A percentile compares a stretch with the other conserved stretches of the same genome.
Conservation (phyloP, 2,888 invertebrate genomes). For the Lamellibrachia satsuma region DNA sequence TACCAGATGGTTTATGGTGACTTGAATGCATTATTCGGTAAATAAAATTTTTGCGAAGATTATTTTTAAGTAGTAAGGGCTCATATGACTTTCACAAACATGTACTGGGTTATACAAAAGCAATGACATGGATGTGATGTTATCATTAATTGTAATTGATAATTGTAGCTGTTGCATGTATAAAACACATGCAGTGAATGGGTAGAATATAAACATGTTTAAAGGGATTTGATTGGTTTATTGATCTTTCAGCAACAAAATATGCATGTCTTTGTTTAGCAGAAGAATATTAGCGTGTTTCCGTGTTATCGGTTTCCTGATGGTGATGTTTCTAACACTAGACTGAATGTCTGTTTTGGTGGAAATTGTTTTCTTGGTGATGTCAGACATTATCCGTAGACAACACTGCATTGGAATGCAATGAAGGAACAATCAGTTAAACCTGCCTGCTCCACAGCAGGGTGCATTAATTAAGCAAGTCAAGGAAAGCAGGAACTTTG, state of each 20-base stretch:
- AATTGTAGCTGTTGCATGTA: neutral
- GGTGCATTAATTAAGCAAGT: neutral
- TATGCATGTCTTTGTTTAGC: neutral
- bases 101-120: neutral
- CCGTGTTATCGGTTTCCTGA: too few relatives aligned
- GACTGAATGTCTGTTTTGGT: neutral
- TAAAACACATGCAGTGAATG: neutral
- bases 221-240: neutral
- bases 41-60: neutral
- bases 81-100: neutral
- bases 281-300: neutral
- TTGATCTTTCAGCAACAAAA: neutral
- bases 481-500: slow-evolving; percentile 8
- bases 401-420: neutral
- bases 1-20: neutral
- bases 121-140: too few relatives aligned
- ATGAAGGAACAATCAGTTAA: neutral
- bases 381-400: neutral
- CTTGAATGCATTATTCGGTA: neutral
- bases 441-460: neutral
- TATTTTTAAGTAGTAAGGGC: neutral
- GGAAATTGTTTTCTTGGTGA: neutral
- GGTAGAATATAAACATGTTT: neutral
- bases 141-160: too few relatives aligned
- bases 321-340: too few relatives aligned